Evolutionary conservation across 1,140 invertebrate genomes (phyloP), one percentile per base, ranked within the genome.

Genomic region (Lysiphlebus fabarum): DNA sequence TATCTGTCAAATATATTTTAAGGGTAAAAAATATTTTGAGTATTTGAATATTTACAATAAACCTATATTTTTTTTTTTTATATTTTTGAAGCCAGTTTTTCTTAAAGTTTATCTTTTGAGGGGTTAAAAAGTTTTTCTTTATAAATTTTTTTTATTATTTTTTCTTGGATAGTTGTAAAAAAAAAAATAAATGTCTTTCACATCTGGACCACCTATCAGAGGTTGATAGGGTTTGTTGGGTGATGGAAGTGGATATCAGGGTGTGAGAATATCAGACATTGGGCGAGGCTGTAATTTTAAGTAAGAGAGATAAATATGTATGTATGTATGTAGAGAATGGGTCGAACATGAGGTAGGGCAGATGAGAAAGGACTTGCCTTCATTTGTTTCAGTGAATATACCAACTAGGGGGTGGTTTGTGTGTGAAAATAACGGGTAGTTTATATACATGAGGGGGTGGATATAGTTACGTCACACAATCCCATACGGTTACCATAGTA

Each of bases 371-470:
- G 69, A 76, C 72, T 73, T 74, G 74, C 73, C 78, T 80, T 79
- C 78, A 78, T 79, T 80, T 80, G 78, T 80, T 79, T 80, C 78
- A 79, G 65, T 69, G 71, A 75, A 71, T 61, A 75, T 65, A 68
- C 58, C 57, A 62, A 68, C 65, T 4, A 4, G 17, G 17, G 17
- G 17, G 17, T 26, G 17, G 17, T 26, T 26, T 26, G 17, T 26
- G 17, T 26, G 17, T 26, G 17, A 26, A 4, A 26, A 26, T 26
- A 26, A 26, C 17, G 17, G 17, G 17, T 26, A 26, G 17, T 26
- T 26, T 26, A 26, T 26, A 26, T 26, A 26, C 17, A 26, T 4
- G 17, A 26, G 17, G 17, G 67, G 71, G 65, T 73, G 68, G 71
- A 70, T 78, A 70, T 78, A 73, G 76, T 76, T 77, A 77, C 77